Percentiles rank a stretch among this genome's conserved stretches.
These are phyloP conservation scores for Lucilia sericata DNA, from an alignment of 1,140 invertebrate genomes.

Conservation along the genomic window DNA sequence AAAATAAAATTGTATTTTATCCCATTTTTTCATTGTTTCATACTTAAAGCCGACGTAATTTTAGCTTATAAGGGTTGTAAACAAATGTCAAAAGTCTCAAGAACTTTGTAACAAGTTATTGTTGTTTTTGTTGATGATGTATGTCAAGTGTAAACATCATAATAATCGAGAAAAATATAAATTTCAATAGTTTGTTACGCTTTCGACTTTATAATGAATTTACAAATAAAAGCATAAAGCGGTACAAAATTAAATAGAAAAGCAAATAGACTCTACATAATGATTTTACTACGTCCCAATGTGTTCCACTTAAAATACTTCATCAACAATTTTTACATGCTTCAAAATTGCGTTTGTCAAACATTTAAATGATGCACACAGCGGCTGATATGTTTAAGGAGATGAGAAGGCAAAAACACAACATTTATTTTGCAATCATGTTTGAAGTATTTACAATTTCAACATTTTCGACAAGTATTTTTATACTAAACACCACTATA, in stretches of 20 bases:
- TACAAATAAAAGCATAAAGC: conserved; percentile 7
- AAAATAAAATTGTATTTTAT: neutral
- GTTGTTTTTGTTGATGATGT: conserved; percentile 16
- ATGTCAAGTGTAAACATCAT: conserved; percentile 16
- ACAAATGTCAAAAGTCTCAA: conserved; percentile 16
- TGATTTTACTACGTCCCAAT: too few species aligned
- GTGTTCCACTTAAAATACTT: too few species aligned
- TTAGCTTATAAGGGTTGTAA: neutral
- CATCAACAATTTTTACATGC: too few species aligned
- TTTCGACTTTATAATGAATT: conserved; percentile 11
- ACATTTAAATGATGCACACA: too few species aligned
- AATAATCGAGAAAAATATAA: conserved; percentile 13
- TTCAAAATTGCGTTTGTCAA: too few species aligned
- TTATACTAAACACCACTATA: too few species aligned
- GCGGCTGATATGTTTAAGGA: too few species aligned
- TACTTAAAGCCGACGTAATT: neutral
- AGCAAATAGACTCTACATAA: neutral
- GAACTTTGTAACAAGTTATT: conserved; percentile 11
- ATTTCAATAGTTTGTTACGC: conserved; percentile 16
- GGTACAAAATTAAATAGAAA: neutral
- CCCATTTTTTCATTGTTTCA: neutral
- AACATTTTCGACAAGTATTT: too few species aligned
- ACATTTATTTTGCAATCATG: too few species aligned
- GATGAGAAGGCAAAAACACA: too few species aligned
- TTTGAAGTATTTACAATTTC: too few species aligned